These are phyloP conservation scores for Contarinia nasturtii DNA, from an alignment of 1,140 invertebrate species.

Conservation along the genomic window DNA sequence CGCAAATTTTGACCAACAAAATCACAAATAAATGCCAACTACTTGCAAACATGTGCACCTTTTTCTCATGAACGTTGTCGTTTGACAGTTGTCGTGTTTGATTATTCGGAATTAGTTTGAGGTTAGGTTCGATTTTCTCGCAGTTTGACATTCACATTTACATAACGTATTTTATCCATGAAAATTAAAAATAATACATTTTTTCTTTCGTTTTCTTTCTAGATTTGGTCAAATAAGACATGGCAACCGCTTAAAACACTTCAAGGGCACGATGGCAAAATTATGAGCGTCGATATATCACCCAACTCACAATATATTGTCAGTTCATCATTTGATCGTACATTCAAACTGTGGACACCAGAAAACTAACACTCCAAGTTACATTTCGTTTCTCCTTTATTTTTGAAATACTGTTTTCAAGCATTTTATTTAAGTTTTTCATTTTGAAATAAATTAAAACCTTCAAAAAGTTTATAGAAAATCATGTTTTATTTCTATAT, in stretches of 20 bases:
- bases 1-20: not conserved
- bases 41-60: not conserved
- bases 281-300: conserved; percentile 82
- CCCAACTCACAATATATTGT: conserved; percentile 78
- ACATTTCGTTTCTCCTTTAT: too few species aligned
- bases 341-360: conserved; percentile 93
- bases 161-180: conserved; percentile 8
- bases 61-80: not conserved
- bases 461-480: too few species aligned
- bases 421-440: too few species aligned
- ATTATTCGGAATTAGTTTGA: not conserved
- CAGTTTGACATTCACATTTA: not conserved
- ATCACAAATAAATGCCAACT: not conserved
- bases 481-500: too few species aligned
- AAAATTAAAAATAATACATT: not conserved
- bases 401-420: too few species aligned
- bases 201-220: not conserved
- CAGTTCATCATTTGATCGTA: conserved; percentile 87
- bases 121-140: not conserved
- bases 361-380: conserved; percentile 26
- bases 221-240: conserved; percentile 83
- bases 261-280: conserved; percentile 87
- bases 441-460: too few species aligned
- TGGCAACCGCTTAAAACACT: conserved; percentile 92
- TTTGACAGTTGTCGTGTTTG: not conserved